Evolutionary conservation across 2,888 invertebrate species (phyloP), one percentile per base, ranked within the genome.

Genomic region (Thymelicus sylvestris): DNA sequence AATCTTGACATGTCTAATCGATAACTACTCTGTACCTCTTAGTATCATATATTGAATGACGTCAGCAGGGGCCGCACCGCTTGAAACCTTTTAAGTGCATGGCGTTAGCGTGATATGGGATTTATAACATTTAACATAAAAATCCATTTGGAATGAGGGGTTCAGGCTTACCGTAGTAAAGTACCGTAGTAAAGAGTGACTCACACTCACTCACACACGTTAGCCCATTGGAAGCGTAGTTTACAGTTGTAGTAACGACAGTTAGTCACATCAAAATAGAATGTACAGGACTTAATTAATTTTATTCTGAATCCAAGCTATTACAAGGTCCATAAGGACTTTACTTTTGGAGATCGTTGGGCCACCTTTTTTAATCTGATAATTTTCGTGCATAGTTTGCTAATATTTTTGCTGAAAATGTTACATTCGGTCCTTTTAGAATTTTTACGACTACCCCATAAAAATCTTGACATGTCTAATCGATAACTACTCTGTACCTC

Each of bases 41-140:
- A 48, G 64, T 55, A 63, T 63, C 60, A 50, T 63, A 64, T 74
- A 76, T 73, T 64, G 71, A 70, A 73, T 79, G 78, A 79, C 77
- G 76, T 79, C 74, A 76, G 13, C 13, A 61, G 72, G 70, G 73
- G 73, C 73, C 74, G 66, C 61, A 44, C 64, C 50, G 57, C 70
- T 76, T 73, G 66, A 77, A 76, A 72, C 75, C 76, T 74, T 77
- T 76, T 76, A 76, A 66, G 63, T 75, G 72, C 69, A 71, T 67
- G 55, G 67, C 69, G 69, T 61, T 59, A 63, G 67, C 67, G 68
- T 60, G 65, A 73, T 66, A 67, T 72, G 66, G 73, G 69, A 72
- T 71, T 67, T 71, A 71, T 69, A 72, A 68, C 63, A 64, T 62
- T 52, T 52, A 68, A 62, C 44, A 55, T 68, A 68, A 67, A 62